Base-by-base conservation (phyloP, 2,113 vertebrate species). In the Cebidichthys violaceus region DNA sequence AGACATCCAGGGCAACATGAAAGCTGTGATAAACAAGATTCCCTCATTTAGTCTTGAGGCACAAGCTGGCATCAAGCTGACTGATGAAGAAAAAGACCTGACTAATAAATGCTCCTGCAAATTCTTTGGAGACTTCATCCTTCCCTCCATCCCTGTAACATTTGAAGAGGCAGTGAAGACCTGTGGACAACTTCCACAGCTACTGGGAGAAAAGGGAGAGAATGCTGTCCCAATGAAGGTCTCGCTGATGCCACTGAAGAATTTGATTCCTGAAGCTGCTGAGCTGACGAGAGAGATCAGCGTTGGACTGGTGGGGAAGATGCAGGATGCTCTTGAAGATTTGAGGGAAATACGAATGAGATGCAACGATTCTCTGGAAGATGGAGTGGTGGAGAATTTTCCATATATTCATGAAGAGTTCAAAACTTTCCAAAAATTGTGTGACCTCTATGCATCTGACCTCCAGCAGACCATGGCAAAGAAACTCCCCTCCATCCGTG, bases 11-110 rank as follows among this genome's bases (percentile, higher is more conserved):
- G 81, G 20, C 3, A 15, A 1, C 20, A 86, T 89, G 67, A 0
- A 82, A 9, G 71, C 71, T 37, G 41, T 76, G 24, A 62, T 82
- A 3, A 86, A 83, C 4, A 82, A 82, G 24, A 81, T 78, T 9
- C 18, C 73, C 0, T 11, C 11, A 2, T 24, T 70, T 14, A 1
- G 9, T 9, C 0, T 75, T 31, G 29, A 62, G 0, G 54, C 50
- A 0, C 0, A 54, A 5, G 41, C 4, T 54, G 3, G 54, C 0
- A 17, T 80, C 27, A 50, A 77, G 14, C 33, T 88, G 47, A 60
- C 1, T 9, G 33, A n/a, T 0, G 9, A 62, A 20, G 69, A 88
- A 57, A 69, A 80, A n/a, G 8, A 0, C 0, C 11, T 83, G 57
- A 83, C 50, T 2, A 1, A 82, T 0, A 67, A 57, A 10, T 77